These are phyloP conservation scores for Aporophyla nigra DNA, from an alignment of 2,888 invertebrate species.

Conservation along the genomic window DNA sequence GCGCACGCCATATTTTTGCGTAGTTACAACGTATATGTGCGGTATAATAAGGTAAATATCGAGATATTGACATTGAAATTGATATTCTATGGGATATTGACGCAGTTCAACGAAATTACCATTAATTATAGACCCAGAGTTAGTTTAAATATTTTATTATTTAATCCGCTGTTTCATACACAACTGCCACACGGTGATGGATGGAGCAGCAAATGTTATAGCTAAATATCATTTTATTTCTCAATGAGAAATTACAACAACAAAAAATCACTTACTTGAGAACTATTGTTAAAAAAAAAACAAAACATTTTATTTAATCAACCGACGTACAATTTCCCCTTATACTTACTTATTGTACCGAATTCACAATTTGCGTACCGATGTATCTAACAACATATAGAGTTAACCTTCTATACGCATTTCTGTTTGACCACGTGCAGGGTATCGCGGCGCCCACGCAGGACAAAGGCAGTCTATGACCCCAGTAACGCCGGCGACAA, in stretches of 20 bases:
- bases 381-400: not conserved
- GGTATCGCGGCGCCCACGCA: constrained; percentile 67
- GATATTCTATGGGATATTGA: too few species aligned
- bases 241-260: too few species aligned
- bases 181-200: not conserved
- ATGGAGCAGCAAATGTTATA: not conserved
- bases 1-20: not conserved
- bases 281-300: too few species aligned
- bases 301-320: too few species aligned
- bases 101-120: too few species aligned
- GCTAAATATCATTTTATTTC: too few species aligned
- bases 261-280: too few species aligned
- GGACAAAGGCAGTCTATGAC: constrained; percentile 64
- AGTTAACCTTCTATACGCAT: constrained; percentile 32
- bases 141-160: not conserved
- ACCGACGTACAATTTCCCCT: too few species aligned
- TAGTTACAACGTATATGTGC: not conserved
- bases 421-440: not conserved
- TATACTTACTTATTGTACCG: too few species aligned
- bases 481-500: constrained; percentile 36
- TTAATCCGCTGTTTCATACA: not conserved
- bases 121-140: not conserved
- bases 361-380: not conserved
- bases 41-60: not conserved
- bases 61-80: too few species aligned